Evolutionary conservation across 2,113 vertebrate genomes (phyloP).

Genomic region (Aramus guarauna): DNA sequence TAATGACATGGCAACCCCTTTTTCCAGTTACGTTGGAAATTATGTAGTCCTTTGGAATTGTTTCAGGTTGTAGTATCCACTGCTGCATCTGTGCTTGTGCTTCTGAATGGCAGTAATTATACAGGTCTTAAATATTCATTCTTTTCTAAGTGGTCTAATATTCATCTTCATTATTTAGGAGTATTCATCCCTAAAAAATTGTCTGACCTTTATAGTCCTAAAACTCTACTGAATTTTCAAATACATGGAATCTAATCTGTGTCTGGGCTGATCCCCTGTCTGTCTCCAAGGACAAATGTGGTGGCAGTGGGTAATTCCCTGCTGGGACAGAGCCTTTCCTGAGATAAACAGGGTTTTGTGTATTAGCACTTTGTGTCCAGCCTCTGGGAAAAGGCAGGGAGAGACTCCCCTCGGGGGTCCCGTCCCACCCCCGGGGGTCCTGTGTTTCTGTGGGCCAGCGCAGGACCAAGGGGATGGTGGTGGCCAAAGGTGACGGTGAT

Average conservation of each 20-base stretch:
- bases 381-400: background rate
- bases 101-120: background rate
- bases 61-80: background rate
- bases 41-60: background rate
- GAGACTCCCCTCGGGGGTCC: background rate
- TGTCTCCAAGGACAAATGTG: background rate
- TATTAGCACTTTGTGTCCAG: background rate
- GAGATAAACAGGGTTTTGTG: background rate
- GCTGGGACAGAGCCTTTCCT: background rate
- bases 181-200: background rate
- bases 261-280: background rate
- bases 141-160: background rate
- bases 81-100: background rate
- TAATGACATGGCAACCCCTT: background rate
- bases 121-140: background rate
- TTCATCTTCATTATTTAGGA: background rate
- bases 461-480: background rate
- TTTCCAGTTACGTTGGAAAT: background rate
- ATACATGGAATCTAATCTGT: background rate
- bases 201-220: background rate
- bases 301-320: background rate
- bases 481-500: background rate
- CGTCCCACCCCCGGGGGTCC: too few species aligned
- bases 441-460: too few species aligned
- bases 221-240: background rate